Evolutionary conservation across 2,797 vertebrate genomes (phyloP).

Genomic region (Chrosomus eos): DNA sequence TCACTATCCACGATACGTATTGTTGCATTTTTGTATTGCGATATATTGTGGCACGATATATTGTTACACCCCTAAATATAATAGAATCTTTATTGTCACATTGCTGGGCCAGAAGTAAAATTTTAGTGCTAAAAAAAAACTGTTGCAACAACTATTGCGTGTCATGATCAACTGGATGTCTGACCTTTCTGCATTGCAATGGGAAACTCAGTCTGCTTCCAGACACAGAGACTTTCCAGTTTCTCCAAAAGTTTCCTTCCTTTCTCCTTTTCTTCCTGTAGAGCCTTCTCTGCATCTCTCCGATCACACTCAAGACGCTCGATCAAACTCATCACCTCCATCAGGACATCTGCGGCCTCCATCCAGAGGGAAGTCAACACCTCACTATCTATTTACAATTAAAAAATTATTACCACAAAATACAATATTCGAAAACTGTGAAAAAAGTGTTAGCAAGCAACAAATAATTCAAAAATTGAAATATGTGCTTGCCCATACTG

Average conservation of each 20-base stretch:
- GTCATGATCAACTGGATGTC: conserved; percentile 15
- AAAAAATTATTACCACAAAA: background rate
- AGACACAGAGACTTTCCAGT: conserved; percentile 77
- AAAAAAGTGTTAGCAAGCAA: background rate
- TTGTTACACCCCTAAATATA: too few species aligned
- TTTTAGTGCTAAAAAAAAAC: background rate
- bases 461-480: background rate
- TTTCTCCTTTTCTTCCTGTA: conserved; percentile 77
- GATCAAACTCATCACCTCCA: conserved; percentile 83
- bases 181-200: conserved; percentile 81
- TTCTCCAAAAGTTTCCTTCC: conserved; percentile 71
- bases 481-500: background rate
- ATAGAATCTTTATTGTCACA: too few species aligned
- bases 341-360: conserved; percentile 79
- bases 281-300: conserved; percentile 80
- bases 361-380: conserved; percentile 72
- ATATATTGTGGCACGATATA: too few species aligned
- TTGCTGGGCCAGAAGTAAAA: too few species aligned
- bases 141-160: background rate
- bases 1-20: too few species aligned
- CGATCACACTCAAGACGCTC: conserved; percentile 84
- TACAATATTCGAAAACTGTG: background rate
- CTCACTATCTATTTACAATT: conserved; percentile 62
- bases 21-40: too few species aligned
- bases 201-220: conserved; percentile 81